Conservation (phyloP, 2,888 invertebrate genomes). For the Rotaria sp. region DNA sequence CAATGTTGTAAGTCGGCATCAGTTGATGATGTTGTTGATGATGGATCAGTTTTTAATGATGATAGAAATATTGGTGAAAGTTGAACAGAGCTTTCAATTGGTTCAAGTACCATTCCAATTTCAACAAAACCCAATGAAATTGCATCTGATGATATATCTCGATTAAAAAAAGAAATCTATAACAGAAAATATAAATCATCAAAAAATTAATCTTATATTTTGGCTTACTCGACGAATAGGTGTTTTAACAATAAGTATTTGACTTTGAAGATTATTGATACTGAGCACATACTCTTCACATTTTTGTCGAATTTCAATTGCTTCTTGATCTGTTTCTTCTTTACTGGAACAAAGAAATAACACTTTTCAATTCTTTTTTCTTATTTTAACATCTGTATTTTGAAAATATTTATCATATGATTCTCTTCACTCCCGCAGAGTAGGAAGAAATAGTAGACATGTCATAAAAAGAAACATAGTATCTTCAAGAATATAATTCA, state of each 20-base stretch:
- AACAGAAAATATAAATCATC: neutral
- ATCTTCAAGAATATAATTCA: too few relatives aligned
- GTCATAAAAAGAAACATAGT: too few relatives aligned
- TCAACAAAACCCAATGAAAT: conserved; percentile 37
- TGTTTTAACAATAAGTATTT: conserved; percentile 23
- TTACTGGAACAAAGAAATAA: conserved; percentile 29
- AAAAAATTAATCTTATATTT: neutral
- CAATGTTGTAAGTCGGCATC: neutral
- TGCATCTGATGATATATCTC: conserved; percentile 32
- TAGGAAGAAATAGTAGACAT: too few relatives aligned
- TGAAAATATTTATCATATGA: too few relatives aligned
- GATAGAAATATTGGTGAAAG: neutral
- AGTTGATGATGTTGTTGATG: neutral
- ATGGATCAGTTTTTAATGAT: neutral
- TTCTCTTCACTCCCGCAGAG: too few relatives aligned
- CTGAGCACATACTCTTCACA: conserved; percentile 34
- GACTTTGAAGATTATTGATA: conserved; percentile 31
- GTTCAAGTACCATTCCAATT: conserved; percentile 7
- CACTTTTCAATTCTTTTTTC: neutral
- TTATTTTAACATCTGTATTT: too few relatives aligned
- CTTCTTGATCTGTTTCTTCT: conserved; percentile 40
- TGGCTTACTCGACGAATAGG: conserved; percentile 12
- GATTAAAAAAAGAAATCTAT: conserved; percentile 36
- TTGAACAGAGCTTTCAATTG: neutral
- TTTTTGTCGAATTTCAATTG: conserved; percentile 30